Percentiles rank a stretch among this genome's conserved stretches.
phyloP scores from a whole-genome alignment of 2,113 vertebrate species.

The Tenrec ecaudatus region DNA sequence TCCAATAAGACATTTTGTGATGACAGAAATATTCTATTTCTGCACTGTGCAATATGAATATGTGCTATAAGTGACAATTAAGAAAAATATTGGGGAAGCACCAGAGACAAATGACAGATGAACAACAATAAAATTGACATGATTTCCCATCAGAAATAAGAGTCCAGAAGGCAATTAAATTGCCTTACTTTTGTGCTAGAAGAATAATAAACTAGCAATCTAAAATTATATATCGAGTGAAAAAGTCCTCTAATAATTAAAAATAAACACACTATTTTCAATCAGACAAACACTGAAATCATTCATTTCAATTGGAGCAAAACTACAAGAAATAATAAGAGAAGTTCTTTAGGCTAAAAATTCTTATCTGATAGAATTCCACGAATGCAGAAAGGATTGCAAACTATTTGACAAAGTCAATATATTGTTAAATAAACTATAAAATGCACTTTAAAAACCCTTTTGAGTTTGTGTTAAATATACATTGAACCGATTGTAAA shows the following conservation, averaged over 20 bases:
- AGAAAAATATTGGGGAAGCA: background rate
- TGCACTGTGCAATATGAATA: background rate
- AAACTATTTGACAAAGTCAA: too few species aligned
- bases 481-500: too few species aligned
- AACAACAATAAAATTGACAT: background rate
- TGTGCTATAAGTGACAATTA: background rate
- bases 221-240: background rate
- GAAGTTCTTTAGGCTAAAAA: too few species aligned
- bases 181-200: background rate
- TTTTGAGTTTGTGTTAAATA: too few species aligned
- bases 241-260: background rate
- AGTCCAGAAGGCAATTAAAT: background rate
- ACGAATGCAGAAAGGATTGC: background rate
- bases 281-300: background rate
- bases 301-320: background rate
- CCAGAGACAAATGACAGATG: background rate
- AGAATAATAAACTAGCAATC: background rate
- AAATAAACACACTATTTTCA: background rate
- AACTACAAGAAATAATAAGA: background rate
- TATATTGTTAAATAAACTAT: too few species aligned
- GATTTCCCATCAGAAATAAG: too few species aligned
- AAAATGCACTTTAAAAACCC: too few species aligned
- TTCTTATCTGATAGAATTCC: too few species aligned
- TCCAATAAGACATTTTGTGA: background rate
- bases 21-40: background rate